phyloP scores from a whole-genome alignment of 2,888 invertebrate genomes.

The Polietes domitor region DNA sequence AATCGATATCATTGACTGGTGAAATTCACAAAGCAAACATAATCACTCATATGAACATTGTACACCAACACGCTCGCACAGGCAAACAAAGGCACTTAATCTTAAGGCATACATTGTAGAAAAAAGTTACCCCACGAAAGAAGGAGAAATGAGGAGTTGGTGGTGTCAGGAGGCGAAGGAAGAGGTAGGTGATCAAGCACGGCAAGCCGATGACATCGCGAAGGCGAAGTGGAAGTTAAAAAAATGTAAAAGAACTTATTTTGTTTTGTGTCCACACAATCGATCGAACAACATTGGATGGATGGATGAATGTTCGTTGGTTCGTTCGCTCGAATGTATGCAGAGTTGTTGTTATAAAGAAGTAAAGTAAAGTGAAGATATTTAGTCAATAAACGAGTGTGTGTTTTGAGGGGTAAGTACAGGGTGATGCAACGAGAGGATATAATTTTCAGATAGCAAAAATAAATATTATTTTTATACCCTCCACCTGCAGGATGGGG shows the following conservation, averaged over 20 bases:
- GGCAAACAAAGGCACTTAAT: slow-evolving; percentile 3
- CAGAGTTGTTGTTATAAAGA: slow-evolving; percentile 39
- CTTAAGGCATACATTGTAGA: slow-evolving; percentile 7
- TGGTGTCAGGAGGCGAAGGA: slow-evolving; percentile 30
- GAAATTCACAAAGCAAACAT: slow-evolving; percentile 44
- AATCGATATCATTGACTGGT: slow-evolving; percentile 46
- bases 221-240: slow-evolving; percentile 50
- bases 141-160: too few relatives aligned
- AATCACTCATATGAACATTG: background rate
- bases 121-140: background rate
- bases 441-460: too few relatives aligned
- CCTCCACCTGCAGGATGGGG: too few relatives aligned
- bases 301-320: background rate
- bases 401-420: background rate
- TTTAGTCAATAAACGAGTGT: slow-evolving; percentile 59
- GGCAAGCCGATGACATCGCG: background rate
- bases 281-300: background rate
- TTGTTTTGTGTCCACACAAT: background rate
- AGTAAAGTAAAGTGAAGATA: slow-evolving; percentile 45
- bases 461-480: too few relatives aligned
- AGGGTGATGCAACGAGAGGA: background rate
- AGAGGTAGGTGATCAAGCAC: background rate
- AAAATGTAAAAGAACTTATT: slow-evolving; percentile 53
- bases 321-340: background rate
- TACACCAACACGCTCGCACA: too few relatives aligned